Evolutionary conservation across 37 sponge, comb jelly and placozoan genomes (phyloP).

Genomic region (Petrosia ficiformis): DNA sequence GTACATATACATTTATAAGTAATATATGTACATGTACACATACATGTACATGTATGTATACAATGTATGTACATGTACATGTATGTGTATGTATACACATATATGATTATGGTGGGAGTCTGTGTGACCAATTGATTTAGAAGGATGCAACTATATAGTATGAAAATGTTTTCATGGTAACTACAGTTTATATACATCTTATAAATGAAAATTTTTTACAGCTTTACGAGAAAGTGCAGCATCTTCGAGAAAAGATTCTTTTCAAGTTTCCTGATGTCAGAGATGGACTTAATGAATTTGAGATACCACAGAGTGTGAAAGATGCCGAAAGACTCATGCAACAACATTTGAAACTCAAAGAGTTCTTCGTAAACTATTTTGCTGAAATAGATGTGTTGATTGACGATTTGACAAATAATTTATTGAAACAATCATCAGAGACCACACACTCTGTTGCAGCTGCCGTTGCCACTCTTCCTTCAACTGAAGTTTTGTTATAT

Average conservation of each 20-base stretch:
- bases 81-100: too few relatives aligned
- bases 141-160: too few relatives aligned
- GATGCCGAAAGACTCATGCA: constrained; percentile 61
- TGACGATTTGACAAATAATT: constrained; percentile 12
- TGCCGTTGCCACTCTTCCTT: not conserved
- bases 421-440: constrained; percentile 5
- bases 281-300: constrained; percentile 14
- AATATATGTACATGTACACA: too few relatives aligned
- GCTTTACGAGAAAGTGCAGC: constrained; percentile 45
- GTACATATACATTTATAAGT: too few relatives aligned
- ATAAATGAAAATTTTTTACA: too few relatives aligned
- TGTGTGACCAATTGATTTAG: too few relatives aligned
- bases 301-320: constrained; percentile 37
- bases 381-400: constrained; percentile 39
- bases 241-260: constrained; percentile 13
- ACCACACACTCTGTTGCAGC: not conserved
- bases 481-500: not conserved
- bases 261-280: constrained; percentile 10
- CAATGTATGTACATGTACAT: too few relatives aligned
- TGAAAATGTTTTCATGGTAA: too few relatives aligned
- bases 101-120: too few relatives aligned
- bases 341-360: constrained; percentile 68
- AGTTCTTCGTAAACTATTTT: constrained; percentile 41
- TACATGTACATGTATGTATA: too few relatives aligned
- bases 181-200: too few relatives aligned